These are phyloP conservation scores for Colletes collaris DNA, from an alignment of 2,888 invertebrate species.

Conservation along the genomic window DNA sequence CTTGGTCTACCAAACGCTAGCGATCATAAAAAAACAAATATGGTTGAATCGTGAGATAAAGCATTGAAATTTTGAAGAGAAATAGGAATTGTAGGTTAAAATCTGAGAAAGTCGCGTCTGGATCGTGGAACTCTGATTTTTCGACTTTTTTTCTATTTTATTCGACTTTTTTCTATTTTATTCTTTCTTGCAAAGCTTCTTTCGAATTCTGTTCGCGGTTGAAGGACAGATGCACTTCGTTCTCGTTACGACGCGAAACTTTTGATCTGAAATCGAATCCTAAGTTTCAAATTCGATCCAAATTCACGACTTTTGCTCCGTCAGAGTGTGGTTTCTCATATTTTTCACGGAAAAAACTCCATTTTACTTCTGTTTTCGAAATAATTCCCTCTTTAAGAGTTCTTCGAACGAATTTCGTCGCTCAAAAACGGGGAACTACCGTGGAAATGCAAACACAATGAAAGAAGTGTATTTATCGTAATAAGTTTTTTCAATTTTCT, in stretches of 20 bases:
- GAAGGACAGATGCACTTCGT: conserved; percentile 39
- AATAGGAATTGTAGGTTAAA: too few species aligned
- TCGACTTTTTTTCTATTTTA: too few species aligned
- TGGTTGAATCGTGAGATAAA: too few species aligned
- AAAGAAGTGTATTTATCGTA: too few species aligned
- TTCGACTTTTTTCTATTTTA: too few species aligned
- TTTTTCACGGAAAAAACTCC: conserved; percentile 26
- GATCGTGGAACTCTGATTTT: too few species aligned
- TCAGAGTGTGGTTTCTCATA: conserved; percentile 16
- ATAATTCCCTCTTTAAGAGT: too few species aligned
- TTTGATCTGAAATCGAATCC: conserved; percentile 42
- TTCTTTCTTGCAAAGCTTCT: background rate
- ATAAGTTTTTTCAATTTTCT: too few species aligned
- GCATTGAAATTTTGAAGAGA: too few species aligned
- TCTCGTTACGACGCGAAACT: conserved; percentile 35
- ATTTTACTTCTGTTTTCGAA: background rate
- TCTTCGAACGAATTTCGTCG: conserved; percentile 1
- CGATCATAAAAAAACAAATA: too few species aligned
- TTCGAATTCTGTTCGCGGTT: conserved; percentile 21
- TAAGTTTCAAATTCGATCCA: conserved; percentile 32
- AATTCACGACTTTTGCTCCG: background rate
- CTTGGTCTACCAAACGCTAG: too few species aligned
- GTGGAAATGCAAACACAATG: too few species aligned
- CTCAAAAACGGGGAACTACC: background rate
- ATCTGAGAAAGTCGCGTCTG: background rate